phyloP scores from a whole-genome alignment of 2,888 invertebrate genomes.

The Drosophila subquinaria region DNA sequence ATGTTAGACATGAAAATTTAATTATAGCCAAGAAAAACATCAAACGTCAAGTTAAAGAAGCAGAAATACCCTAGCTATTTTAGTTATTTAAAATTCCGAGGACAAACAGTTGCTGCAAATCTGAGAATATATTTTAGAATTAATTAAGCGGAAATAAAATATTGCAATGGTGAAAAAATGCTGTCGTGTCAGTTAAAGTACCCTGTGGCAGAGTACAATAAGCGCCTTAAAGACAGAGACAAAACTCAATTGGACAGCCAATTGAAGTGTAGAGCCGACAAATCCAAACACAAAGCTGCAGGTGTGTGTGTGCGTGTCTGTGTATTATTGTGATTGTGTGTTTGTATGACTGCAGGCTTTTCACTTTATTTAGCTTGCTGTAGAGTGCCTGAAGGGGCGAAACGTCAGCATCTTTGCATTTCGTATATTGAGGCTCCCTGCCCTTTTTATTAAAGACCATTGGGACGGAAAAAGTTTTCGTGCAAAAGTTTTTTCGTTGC shows the following conservation, averaged over 20 bases:
- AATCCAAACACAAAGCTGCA: slow-evolving; percentile 27
- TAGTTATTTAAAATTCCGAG: neutral
- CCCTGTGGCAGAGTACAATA: neutral
- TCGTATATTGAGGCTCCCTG: slow-evolving; percentile 8
- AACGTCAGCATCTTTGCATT: slow-evolving; percentile 30
- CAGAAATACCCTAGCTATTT: slow-evolving; percentile 1
- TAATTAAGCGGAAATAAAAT: too few species aligned
- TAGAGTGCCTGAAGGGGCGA: slow-evolving; percentile 31
- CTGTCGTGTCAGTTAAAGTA: neutral
- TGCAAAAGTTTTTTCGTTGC: slow-evolving; percentile 24
- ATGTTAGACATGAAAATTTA: slow-evolving; percentile 58
- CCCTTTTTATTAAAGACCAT: slow-evolving; percentile 37
- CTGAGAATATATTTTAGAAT: too few species aligned
- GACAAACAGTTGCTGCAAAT: too few species aligned
- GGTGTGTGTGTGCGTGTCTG: slow-evolving; percentile 5
- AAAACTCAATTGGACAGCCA: slow-evolving; percentile 55
- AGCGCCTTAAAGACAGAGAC: slow-evolving; percentile 2
- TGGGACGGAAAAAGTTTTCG: slow-evolving; percentile 37
- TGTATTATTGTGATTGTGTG: neutral
- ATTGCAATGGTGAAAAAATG: too few species aligned
- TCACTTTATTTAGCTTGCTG: slow-evolving; percentile 41
- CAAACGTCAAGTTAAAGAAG: neutral
- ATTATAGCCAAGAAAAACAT: slow-evolving; percentile 40
- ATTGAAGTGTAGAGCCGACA: slow-evolving; percentile 40
- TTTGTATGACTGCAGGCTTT: slow-evolving; percentile 13